phyloP scores from a whole-genome alignment of 37 sponge, comb jelly and placozoan species.

The Cliona cf. orientalis region DNA sequence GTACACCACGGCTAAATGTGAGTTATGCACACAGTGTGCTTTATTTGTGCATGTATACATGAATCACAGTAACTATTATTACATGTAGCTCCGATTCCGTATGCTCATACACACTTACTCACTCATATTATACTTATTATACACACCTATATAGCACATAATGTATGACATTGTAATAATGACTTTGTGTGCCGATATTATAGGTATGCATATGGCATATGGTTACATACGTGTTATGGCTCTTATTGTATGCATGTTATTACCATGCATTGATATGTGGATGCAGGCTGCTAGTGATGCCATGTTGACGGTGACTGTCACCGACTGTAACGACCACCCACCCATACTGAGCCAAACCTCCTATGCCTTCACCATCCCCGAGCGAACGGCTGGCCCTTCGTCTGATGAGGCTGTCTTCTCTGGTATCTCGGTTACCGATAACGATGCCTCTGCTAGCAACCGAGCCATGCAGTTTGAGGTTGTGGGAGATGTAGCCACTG shows the following conservation, averaged over 20 bases:
- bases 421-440: slow-evolving; percentile 19
- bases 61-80: no score
- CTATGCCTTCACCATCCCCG: slow-evolving; percentile 3
- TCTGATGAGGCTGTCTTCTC: slow-evolving; percentile 19
- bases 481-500: background rate
- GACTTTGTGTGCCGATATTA: no score
- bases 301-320: slow-evolving; percentile 17
- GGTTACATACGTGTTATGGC: no score
- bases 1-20: slow-evolving; percentile 22
- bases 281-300: slow-evolving; percentile 26
- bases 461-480: background rate
- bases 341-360: slow-evolving; percentile 21
- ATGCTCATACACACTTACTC: background rate
- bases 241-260: no score
- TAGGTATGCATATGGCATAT: no score
- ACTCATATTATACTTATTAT: background rate
- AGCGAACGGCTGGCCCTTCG: slow-evolving; percentile 2
- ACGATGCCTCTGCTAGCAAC: slow-evolving; percentile 16
- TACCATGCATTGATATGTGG: background rate
- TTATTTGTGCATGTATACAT: no score
- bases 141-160: background rate
- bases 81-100: background rate
- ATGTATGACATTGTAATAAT: no score
- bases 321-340: slow-evolving; percentile 61
- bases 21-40: no score